A percentile compares a stretch with the other conserved stretches of the same genome.
phyloP scores from a whole-genome alignment of 2,113 vertebrate species.

The Pelvicachromis taeniatus region DNA sequence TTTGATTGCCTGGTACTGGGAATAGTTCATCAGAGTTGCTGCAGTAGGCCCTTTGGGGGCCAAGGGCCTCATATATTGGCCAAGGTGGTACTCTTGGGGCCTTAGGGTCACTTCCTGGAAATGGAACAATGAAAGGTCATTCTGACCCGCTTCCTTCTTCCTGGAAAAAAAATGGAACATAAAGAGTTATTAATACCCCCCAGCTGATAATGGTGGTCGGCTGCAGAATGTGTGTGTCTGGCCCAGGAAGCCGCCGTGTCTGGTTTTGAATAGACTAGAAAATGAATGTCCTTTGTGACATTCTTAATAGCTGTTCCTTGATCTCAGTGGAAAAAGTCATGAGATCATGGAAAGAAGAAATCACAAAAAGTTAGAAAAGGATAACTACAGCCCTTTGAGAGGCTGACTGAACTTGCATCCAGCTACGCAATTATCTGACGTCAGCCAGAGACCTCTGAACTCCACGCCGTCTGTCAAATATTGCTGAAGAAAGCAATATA shows the following conservation, averaged over 20 bases:
- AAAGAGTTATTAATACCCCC: slow-evolving; percentile 64
- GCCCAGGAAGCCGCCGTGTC: not conserved
- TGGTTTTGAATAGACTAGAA: slow-evolving; percentile 6
- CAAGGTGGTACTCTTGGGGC: not conserved
- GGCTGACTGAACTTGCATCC: slow-evolving; percentile 4
- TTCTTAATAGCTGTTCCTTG: slow-evolving; percentile 16
- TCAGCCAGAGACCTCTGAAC: slow-evolving; percentile 37
- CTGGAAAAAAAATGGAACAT: slow-evolving; percentile 45
- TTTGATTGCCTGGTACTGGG: slow-evolving; percentile 21
- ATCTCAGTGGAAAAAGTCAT: slow-evolving; percentile 49
- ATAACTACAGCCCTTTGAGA: slow-evolving; percentile 2
- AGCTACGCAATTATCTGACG: slow-evolving; percentile 20
- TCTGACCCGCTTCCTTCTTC: slow-evolving; percentile 51
- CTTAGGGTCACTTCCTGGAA: slow-evolving; percentile 59
- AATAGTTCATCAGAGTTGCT: slow-evolving; percentile 31
- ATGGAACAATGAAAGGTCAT: slow-evolving; percentile 62
- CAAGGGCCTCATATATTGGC: slow-evolving; percentile 4
- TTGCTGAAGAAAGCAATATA: slow-evolving; percentile 27
- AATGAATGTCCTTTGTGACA: slow-evolving; percentile 15
- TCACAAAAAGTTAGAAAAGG: slow-evolving; percentile 10
- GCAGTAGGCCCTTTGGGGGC: not conserved
- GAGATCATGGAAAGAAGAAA: slow-evolving; percentile 51
- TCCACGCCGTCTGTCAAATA: not conserved
- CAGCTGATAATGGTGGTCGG: slow-evolving; percentile 31
- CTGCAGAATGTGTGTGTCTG: not conserved